Evolutionary conservation across 1,140 invertebrate species (phyloP).

Genomic region (Sminthurinus signatus): DNA sequence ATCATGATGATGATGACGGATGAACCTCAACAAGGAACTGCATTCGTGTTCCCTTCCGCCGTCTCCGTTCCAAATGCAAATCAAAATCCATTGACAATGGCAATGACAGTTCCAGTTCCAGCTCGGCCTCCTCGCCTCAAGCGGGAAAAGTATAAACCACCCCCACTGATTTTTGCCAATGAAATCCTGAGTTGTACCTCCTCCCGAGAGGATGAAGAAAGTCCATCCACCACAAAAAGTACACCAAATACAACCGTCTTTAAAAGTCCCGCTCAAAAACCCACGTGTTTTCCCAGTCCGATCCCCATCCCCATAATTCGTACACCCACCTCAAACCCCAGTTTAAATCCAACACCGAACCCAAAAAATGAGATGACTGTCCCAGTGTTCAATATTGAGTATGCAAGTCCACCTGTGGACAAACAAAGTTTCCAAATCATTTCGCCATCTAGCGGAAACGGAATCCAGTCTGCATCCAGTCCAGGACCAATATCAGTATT

Average conservation of each 20-base stretch:
- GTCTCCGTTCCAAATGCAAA: too few species aligned
- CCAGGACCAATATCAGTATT: too few species aligned
- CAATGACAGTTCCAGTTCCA: too few species aligned
- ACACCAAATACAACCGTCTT: too few species aligned
- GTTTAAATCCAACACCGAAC: too few species aligned
- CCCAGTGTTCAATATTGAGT: conserved; percentile 31
- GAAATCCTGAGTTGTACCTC: conserved; percentile 30
- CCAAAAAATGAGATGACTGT: conserved; percentile 15
- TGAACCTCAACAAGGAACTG: neutral
- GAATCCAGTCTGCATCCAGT: too few species aligned
- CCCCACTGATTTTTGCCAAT: conserved; percentile 39
- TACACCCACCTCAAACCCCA: too few species aligned
- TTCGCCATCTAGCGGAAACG: too few species aligned
- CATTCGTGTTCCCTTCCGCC: conserved; percentile 8
- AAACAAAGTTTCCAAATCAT: too few species aligned
- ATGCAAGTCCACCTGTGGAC: conserved; percentile 27
- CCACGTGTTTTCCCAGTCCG: neutral
- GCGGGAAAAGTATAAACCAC: conserved; percentile 29
- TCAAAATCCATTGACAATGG: too few species aligned
- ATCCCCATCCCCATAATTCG: too few species aligned
- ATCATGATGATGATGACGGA: too few species aligned
- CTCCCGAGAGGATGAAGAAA: neutral
- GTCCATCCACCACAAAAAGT: neutral
- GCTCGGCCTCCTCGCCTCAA: conserved; percentile 16
- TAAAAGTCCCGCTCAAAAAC: neutral